Percentiles rank a stretch among this genome's conserved stretches.
phyloP scores from a whole-genome alignment of 2,888 invertebrate genomes.

The Malacosoma neustria region DNA sequence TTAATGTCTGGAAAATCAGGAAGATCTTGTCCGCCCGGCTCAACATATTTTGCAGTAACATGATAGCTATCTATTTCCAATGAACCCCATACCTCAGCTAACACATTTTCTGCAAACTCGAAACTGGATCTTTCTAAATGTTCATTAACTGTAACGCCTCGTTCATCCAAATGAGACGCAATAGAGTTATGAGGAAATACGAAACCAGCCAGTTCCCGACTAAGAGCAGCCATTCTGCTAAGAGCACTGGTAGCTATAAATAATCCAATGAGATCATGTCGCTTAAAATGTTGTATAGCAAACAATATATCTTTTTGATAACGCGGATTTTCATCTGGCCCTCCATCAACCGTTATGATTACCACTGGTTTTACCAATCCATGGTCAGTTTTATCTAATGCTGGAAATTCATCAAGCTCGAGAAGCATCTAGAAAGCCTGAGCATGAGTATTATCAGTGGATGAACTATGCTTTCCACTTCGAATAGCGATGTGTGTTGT shows the following conservation, averaged over 20 bases:
- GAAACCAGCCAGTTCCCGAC: constrained; percentile 16
- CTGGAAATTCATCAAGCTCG: too few relatives aligned
- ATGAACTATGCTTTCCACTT: constrained; percentile 21
- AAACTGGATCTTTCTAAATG: constrained; percentile 18
- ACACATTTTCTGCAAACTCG: constrained; percentile 13
- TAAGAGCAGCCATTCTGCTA: constrained; percentile 19
- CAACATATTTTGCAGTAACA: constrained; percentile 15
- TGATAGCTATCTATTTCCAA: constrained; percentile 17
- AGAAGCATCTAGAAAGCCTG: constrained; percentile 14
- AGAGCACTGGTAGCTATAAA: constrained; percentile 20
- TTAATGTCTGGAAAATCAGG: too few relatives aligned
- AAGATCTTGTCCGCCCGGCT: constrained; percentile 14
- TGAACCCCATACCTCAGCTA: constrained; percentile 18
- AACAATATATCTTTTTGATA: constrained; percentile 16
- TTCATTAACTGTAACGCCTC: constrained; percentile 17
- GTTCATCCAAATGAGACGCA: constrained; percentile 18
- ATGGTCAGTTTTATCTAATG: too few relatives aligned
- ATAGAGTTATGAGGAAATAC: constrained; percentile 19
- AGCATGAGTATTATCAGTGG: constrained; percentile 20
- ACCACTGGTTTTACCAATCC: too few relatives aligned
- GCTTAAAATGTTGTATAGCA: constrained; percentile 18
- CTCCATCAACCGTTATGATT: constrained; percentile 20
- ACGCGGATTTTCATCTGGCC: constrained; percentile 22
- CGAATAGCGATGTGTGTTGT: constrained; percentile 39
- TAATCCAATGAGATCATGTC: constrained; percentile 15